Conservation (phyloP, 2,113 vertebrate genomes). For the Syngnathus scovelli region DNA sequence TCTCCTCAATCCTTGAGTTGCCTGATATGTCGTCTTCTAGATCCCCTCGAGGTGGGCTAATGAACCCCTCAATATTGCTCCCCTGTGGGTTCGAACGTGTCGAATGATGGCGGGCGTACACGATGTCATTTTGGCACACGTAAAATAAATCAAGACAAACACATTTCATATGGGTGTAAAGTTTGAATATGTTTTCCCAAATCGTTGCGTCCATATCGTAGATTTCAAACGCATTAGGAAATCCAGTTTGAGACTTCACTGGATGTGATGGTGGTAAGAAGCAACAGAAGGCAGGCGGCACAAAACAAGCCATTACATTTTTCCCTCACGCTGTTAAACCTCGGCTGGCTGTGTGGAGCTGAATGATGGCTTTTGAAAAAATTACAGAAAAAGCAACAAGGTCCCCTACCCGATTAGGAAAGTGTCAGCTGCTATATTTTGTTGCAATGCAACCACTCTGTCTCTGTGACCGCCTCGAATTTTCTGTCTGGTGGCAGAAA, state of each 20-base stretch:
- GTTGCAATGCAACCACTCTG: neutral
- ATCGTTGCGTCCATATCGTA: neutral
- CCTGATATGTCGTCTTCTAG: neutral
- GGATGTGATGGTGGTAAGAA: slow-evolving; percentile 11
- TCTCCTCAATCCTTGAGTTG: slow-evolving; percentile 2
- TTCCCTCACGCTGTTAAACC: neutral
- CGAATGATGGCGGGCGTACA: neutral
- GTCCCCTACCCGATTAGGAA: neutral
- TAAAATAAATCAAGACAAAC: neutral
- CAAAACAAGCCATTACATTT: slow-evolving; percentile 10
- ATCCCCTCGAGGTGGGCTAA: neutral
- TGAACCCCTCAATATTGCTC: neutral
- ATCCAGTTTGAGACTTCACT: slow-evolving; percentile 54
- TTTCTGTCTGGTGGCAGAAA: neutral
- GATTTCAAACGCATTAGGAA: slow-evolving; percentile 41
- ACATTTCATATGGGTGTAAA: neutral
- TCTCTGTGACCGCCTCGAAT: neutral
- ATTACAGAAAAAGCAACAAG: neutral
- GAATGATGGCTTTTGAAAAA: slow-evolving; percentile 6
- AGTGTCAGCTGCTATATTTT: neutral
- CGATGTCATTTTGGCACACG: neutral
- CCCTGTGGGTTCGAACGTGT: neutral
- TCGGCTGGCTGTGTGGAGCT: no score
- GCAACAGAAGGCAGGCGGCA: neutral
- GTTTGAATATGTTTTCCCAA: neutral